A percentile compares a stretch with the other conserved stretches of the same genome.
Evolutionary conservation across 2,113 vertebrate genomes (phyloP).

Genomic region (Hypanus sabinus): DNA sequence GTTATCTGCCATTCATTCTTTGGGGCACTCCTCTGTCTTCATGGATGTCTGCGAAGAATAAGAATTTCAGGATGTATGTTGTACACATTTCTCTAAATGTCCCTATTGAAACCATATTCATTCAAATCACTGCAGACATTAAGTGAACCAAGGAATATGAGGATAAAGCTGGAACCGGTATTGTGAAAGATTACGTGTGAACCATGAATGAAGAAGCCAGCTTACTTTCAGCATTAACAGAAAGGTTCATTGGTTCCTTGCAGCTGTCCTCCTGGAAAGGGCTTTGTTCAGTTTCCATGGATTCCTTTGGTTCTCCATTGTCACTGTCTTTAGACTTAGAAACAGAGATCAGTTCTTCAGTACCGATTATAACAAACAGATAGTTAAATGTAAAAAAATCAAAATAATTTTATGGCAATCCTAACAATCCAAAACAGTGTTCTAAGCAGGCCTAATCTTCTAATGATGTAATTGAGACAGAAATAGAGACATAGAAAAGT

Average conservation of each 20-base stretch:
- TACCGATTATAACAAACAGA: neutral
- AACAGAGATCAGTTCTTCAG: neutral
- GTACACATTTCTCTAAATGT: too few relatives aligned
- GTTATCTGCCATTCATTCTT: too few relatives aligned
- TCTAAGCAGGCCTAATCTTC: neutral
- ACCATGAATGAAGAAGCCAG: constrained; percentile 41
- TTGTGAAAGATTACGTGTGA: constrained; percentile 33
- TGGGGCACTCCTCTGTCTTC: too few relatives aligned
- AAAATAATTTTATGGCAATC: neutral
- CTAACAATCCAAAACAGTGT: neutral
- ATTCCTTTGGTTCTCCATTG: constrained; percentile 43
- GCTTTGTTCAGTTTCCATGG: constrained; percentile 50
- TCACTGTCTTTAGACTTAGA: constrained; percentile 59
- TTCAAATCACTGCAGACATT: too few relatives aligned
- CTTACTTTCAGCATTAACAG: constrained; percentile 53
- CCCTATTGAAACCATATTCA: too few relatives aligned
- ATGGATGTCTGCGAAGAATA: too few relatives aligned
- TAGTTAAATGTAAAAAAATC: neutral
- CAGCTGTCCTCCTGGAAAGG: constrained; percentile 57
- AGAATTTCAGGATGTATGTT: too few relatives aligned
- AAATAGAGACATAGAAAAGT: neutral
- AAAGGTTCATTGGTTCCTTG: constrained; percentile 71
- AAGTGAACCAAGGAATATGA: too few relatives aligned
- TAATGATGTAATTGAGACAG: neutral
- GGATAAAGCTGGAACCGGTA: too few relatives aligned